Evolutionary conservation across 2,888 invertebrate species (phyloP), one percentile per base, ranked within the genome.

Genomic region (Nemotelus nigrinus): DNA sequence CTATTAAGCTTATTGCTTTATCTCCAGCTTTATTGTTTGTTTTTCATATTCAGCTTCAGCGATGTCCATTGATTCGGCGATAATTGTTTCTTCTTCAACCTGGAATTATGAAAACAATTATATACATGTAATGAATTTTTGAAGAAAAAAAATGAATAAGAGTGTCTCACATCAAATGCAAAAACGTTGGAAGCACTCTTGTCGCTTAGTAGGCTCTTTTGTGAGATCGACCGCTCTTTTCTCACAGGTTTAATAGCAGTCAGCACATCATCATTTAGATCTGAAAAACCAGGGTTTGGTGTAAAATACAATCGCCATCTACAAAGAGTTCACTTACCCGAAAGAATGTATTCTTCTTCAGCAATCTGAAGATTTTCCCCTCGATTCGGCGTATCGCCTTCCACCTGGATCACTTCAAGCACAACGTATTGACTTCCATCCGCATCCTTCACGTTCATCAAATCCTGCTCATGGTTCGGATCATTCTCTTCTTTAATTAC

Each of bases 381-480:
- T 39, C 79, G 63, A 41, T 58, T 63, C 43, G 48, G 90, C 3
- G 89, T 89, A 80, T 92, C 92, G 81, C 93, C 93, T 75, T 92
- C 93, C 81, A 90, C 90, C 41, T 95, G 94, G 64, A 96, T 94
- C 7, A 96, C 95, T 88, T 96, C 96, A 10, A 96, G 88, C n/a
- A 96, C 95, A 70, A 96, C 95, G 83, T 95, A 95, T 85, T 95
- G 94, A 82, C 95, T 93, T 0, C 94, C 94, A 85, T 93, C 93
- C 4, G 91, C 89, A 44, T 91, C 91, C 84, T 93, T 91, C 0
- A 92, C 90, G 3, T 92, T 90, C 87, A 92, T 90, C 85, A 92
- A 4, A 88, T 87, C 82, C 88, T 58, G 8, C 39, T 67, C 3
- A 25, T 25, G 25, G 25, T 25, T 25, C 25, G 5, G 3, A 41